Evolutionary conservation across 2,113 vertebrate species (phyloP).

Genomic region (Gopherus evgoodei): DNA sequence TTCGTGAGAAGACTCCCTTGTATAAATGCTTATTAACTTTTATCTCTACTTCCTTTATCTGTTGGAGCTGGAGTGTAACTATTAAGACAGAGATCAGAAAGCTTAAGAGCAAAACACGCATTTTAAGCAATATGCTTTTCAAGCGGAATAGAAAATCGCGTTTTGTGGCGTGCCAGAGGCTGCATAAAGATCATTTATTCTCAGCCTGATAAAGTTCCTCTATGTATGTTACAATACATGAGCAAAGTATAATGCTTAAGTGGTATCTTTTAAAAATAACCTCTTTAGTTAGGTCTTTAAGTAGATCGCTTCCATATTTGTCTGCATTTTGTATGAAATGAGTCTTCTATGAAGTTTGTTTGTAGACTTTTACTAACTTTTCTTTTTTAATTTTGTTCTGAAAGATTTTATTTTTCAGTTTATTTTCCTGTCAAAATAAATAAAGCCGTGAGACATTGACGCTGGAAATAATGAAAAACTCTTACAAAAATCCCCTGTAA

Average conservation of each 20-base stretch:
- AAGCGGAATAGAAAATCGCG: conserved; percentile 51
- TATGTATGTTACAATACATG: neutral
- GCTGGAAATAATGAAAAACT: conserved; percentile 22
- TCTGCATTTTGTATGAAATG: conserved; percentile 19
- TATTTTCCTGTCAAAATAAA: conserved; percentile 6
- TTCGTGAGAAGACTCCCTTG: conserved; percentile 47
- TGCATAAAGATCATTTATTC: conserved; percentile 53
- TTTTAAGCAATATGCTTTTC: conserved; percentile 1
- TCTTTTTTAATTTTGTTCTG: neutral
- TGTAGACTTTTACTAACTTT: neutral
- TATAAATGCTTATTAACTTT: conserved; percentile 75
- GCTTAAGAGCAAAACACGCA: conserved; percentile 70
- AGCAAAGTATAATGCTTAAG: neutral
- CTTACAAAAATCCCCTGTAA: conserved; percentile 20
- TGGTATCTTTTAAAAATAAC: conserved; percentile 33
- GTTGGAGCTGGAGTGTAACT: conserved; percentile 59
- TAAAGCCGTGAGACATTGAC: neutral
- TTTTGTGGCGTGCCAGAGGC: conserved; percentile 59
- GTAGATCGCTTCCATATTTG: conserved; percentile 16
- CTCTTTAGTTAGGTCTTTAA: neutral
- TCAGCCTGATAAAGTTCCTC: conserved; percentile 48
- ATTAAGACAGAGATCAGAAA: conserved; percentile 73
- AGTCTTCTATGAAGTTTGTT: conserved; percentile 35
- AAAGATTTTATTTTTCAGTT: neutral
- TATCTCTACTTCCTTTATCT: conserved; percentile 73